Conservation (phyloP, 2,113 vertebrate genomes). For the Podarcis cretensis region DNA sequence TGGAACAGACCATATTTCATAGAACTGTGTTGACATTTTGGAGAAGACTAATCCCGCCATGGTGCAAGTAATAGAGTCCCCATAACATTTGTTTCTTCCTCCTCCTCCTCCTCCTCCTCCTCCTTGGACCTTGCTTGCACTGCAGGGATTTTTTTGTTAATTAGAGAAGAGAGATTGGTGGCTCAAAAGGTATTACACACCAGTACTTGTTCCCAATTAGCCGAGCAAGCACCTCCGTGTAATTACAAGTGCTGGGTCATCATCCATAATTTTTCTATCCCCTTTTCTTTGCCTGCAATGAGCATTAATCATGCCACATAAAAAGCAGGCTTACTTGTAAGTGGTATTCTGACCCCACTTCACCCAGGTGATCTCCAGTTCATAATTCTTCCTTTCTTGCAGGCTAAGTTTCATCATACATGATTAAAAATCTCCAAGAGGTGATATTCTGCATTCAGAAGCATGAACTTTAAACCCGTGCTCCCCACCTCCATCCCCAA, state of each 20-base stretch:
- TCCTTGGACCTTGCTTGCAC: neutral
- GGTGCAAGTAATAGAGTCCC: neutral
- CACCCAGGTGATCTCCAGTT: too few species aligned
- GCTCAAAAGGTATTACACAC: neutral
- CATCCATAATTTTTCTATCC: neutral
- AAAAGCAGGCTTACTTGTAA: neutral
- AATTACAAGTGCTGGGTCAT: neutral
- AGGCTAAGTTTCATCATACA: too few species aligned
- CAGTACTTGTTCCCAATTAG: neutral
- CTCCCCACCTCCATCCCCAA: too few species aligned
- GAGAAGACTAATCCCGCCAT: neutral
- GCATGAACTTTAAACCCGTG: too few species aligned
- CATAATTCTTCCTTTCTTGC: too few species aligned
- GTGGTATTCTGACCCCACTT: too few species aligned
- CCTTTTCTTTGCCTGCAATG: neutral
- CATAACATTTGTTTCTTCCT: neutral
- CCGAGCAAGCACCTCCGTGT: neutral
- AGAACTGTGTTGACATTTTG: too few species aligned
- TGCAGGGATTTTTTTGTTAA: neutral
- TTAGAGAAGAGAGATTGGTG: neutral
- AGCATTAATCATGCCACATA: neutral
- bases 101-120: neutral
- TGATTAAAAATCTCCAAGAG: too few species aligned
- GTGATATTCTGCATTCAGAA: too few species aligned
- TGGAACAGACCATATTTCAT: too few species aligned